phyloP scores from a whole-genome alignment of 1,140 invertebrate genomes.

The Drosophila kohkoa region DNA sequence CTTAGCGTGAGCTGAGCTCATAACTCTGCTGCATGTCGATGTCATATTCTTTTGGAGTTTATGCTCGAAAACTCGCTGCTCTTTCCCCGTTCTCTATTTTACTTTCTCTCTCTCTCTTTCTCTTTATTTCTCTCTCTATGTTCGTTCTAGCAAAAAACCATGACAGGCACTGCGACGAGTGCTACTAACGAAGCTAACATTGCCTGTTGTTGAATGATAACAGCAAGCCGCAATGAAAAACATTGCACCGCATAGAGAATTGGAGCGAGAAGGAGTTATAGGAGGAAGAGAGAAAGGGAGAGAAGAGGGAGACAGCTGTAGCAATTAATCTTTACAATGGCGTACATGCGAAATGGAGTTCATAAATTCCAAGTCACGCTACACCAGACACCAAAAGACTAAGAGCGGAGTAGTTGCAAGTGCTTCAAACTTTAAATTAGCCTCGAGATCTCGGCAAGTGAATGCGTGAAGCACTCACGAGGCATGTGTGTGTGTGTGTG shows the following conservation, averaged over 20 bases:
- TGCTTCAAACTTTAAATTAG: conserved; percentile 61
- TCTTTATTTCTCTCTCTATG: conserved; percentile 5
- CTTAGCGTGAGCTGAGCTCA: conserved; percentile 42
- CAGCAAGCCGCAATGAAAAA: conserved; percentile 65
- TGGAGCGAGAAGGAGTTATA: not conserved
- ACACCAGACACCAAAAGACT: conserved; percentile 46
- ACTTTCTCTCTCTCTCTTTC: conserved; percentile 5
- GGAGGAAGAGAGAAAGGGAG: not conserved
- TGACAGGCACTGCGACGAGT: conserved; percentile 38
- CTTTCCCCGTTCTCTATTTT: too few relatives aligned
- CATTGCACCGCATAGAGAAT: conserved; percentile 15
- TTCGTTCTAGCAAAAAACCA: conserved; percentile 41
- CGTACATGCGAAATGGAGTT: conserved; percentile 79
- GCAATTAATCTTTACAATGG: conserved; percentile 81
- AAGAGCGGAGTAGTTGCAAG: conserved; percentile 3
- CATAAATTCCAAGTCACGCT: conserved; percentile 79
- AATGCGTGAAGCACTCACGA: not conserved
- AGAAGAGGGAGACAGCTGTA: conserved; percentile 39
- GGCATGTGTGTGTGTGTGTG: not conserved
- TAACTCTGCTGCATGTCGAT: conserved; percentile 64
- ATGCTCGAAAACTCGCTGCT: not conserved
- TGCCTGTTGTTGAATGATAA: conserved; percentile 79
- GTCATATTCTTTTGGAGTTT: conserved; percentile 43
- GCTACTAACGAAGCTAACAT: conserved; percentile 56
- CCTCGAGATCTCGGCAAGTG: conserved; percentile 18